Evolutionary conservation across 2,888 invertebrate species (phyloP).

Genomic region (Isoperla grammatica): DNA sequence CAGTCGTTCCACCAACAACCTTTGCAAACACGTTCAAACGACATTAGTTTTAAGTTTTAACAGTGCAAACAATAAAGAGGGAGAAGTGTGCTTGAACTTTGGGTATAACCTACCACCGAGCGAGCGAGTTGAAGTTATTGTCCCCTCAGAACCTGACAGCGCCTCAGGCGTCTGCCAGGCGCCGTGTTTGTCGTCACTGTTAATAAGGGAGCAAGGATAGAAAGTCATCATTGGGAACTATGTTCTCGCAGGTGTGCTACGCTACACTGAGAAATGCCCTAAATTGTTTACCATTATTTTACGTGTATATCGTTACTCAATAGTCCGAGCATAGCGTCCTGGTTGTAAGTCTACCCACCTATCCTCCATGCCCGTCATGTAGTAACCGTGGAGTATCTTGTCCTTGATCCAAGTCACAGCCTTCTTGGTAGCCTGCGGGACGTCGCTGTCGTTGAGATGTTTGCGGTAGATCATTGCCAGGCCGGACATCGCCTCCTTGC

Average conservation of each 20-base stretch:
- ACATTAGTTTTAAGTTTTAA: constrained; percentile 8
- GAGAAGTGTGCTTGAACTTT: too few species aligned
- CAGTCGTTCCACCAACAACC: constrained; percentile 81
- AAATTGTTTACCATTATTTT: too few species aligned
- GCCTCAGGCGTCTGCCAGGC: constrained; percentile 5
- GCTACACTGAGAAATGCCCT: too few species aligned
- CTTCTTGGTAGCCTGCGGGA: constrained; percentile 77
- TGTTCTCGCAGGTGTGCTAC: too few species aligned
- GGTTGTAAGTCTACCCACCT: constrained; percentile 49
- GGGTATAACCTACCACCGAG: too few species aligned
- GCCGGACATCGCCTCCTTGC: constrained; percentile 93
- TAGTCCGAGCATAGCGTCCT: too few species aligned
- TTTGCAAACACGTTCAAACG: constrained; percentile 26
- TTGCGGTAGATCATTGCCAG: constrained; percentile 90
- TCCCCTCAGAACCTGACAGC: constrained; percentile 14
- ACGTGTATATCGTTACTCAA: too few species aligned
- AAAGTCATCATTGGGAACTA: constrained; percentile 11
- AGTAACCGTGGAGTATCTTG: constrained; percentile 82
- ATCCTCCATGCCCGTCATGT: constrained; percentile 84
- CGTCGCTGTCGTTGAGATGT: constrained; percentile 74
- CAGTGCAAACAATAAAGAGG: not conserved
- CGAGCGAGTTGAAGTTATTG: too few species aligned
- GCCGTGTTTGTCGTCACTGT: constrained; percentile 10
- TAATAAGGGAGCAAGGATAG: constrained; percentile 18
- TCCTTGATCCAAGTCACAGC: constrained; percentile 96